Evolutionary conservation across 2,113 vertebrate species (phyloP), one percentile per base, ranked within the genome.

Genomic region (Phodopus roborovskii): DNA sequence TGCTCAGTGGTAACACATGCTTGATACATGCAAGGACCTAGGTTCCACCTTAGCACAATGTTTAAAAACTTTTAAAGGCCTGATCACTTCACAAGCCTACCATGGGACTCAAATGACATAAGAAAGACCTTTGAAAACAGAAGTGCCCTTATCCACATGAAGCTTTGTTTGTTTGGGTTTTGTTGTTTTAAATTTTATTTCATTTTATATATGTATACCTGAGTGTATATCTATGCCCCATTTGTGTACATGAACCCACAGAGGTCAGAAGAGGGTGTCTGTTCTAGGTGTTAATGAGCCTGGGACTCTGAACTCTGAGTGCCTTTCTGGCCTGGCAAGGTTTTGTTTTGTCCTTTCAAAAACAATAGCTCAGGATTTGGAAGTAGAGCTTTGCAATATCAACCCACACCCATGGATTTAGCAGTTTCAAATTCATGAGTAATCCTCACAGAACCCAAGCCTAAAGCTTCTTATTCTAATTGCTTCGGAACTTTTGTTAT

Each of bases 331-430:
- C 20, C 48, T 42, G 64, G 30, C 24, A 50, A 70, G 60, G 58
- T 12, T 96, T 96, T 96, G 68, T 95, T 91, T 85, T 83, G 48
- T 83, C 56, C 66, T 90, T 95, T 92, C 75, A 66, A 95, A 96
- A 95, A 94, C 66, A 94, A 39, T 11, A 20, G 68, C 50, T 97
- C 88, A 50, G 16, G 71, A 94, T 97, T 92, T 86, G 0, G 93
- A 92, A 86, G 89, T 83, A 45, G 85, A 28, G 70, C 92, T 96
- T 94, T 89, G 48, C 60, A 26, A 88, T 84, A 83, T 95, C 89
- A 92, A 79, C 56, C 97, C 96, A 96, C 90, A 64, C 93, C 50
- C 22, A 11, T 0, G 30, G 94, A 89, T 36, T 89, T 64, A 86
- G 86, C 62, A 45, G 68, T 89, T 95, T 97, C 68, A 91, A 74